Conservation (phyloP, 2,888 invertebrate species). For the Chalcis sispes region DNA sequence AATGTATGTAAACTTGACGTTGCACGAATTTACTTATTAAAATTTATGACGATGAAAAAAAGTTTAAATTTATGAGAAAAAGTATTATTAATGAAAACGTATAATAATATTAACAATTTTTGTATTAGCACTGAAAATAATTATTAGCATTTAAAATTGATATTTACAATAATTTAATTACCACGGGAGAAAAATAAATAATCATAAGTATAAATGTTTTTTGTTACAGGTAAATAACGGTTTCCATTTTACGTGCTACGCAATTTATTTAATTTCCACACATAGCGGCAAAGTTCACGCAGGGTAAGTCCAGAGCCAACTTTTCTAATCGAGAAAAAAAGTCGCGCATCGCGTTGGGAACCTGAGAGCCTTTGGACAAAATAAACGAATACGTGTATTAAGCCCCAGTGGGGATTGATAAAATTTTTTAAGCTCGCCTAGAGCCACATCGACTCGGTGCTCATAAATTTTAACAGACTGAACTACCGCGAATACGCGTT, state of each 20-base stretch:
- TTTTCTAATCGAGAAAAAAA: conserved; percentile 39
- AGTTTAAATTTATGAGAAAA: no score
- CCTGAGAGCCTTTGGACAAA: conserved; percentile 19
- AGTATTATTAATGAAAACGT: no score
- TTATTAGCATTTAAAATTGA: no score
- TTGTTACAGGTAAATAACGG: conserved; percentile 52
- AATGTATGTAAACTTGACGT: no score
- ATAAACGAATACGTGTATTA: conserved; percentile 40
- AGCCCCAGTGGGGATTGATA: conserved; percentile 45
- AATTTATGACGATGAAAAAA: no score
- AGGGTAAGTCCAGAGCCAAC: conserved; percentile 36
- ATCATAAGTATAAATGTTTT: no score
- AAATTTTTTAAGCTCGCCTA: conserved; percentile 40
- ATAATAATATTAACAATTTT: no score
- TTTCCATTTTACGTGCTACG: not conserved
- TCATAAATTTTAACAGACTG: conserved; percentile 45
- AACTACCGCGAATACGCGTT: conserved; percentile 6
- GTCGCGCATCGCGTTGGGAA: not conserved
- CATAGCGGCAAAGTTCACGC: conserved; percentile 17
- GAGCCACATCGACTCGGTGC: conserved; percentile 24
- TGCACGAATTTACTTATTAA: no score
- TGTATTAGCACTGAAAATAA: no score
- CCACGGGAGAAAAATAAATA: not conserved
- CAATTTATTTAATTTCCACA: conserved; percentile 12
- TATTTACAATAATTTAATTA: not conserved